Evolutionary conservation across 1,140 invertebrate species (phyloP).

Genomic region (Pinna nobilis): DNA sequence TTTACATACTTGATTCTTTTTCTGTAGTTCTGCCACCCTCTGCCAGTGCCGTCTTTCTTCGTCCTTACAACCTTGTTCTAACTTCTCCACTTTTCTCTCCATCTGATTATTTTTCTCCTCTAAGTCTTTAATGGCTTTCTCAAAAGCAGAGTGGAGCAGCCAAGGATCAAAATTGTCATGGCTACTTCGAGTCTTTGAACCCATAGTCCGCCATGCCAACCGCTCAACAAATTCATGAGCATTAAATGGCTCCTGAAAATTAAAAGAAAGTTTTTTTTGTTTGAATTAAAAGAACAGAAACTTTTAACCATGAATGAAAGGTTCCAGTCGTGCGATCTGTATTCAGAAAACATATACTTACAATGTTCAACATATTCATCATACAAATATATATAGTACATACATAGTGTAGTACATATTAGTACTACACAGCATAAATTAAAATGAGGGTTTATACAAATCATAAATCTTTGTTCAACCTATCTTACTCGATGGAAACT

Average conservation of each 20-base stretch:
- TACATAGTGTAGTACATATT: too few relatives aligned
- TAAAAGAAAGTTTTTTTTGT: too few relatives aligned
- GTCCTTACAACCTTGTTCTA: slow-evolving; percentile 88
- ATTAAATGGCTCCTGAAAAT: slow-evolving; percentile 91
- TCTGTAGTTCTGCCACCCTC: slow-evolving; percentile 88
- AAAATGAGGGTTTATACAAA: too few relatives aligned
- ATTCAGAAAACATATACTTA: too few relatives aligned
- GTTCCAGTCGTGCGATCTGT: too few relatives aligned
- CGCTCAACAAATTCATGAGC: slow-evolving; percentile 98
- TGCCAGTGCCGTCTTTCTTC: slow-evolving; percentile 90
- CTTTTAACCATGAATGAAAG: too few relatives aligned
- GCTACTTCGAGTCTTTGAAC: slow-evolving; percentile 73
- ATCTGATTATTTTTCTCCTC: slow-evolving; percentile 89
- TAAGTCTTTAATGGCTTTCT: slow-evolving; percentile 89
- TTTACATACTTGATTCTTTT: slow-evolving; percentile 85
- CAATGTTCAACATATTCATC: too few relatives aligned
- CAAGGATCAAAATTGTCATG: slow-evolving; percentile 78
- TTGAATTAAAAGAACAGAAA: too few relatives aligned
- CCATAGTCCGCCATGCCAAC: slow-evolving; percentile 94
- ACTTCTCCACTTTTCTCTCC: slow-evolving; percentile 89
- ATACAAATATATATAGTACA: too few relatives aligned
- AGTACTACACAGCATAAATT: too few relatives aligned
- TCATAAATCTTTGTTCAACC: too few relatives aligned
- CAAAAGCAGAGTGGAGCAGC: slow-evolving; percentile 89
- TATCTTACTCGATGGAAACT: too few relatives aligned